Evolutionary conservation across 2,888 invertebrate species (phyloP), one percentile per base, ranked within the genome.

Genomic region (Pachymerium ferrugineum): DNA sequence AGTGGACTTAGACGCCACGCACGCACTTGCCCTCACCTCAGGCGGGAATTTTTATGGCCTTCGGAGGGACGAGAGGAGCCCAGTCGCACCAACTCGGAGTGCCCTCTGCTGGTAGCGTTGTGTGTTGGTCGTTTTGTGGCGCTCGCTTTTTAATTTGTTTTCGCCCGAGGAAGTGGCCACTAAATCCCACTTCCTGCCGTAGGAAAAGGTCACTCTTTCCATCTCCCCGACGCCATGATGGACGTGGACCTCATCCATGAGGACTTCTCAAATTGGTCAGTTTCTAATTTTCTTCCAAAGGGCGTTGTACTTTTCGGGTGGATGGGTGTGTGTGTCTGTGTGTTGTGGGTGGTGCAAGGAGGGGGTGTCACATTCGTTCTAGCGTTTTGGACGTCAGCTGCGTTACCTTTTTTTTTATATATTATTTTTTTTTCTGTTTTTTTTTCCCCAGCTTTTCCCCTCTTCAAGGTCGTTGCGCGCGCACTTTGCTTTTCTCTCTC

Each of bases 1-100:
- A 62, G 62, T 62, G 62, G 62, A 62, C 62, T 62, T 22, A 62
- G 62, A 62, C 62, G 62, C 62, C 62, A 62, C 62, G 62, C 62
- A 62, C 62, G 62, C 62, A 62, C 62, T 62, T 62, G 62, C 62
- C 62, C 62, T 62, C 62, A 62, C 62, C 62, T 62, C 62, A 28
- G 62, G 62, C 62, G 62, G 62, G 62, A 62, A 62, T 62, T 62
- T 62, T 62, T 62, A 62, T 62, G 62, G 62, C 62, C 62, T 62
- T 62, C 62, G 62, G 62, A 62, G 62, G 62, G 62, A 62, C 62
- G 62, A 62, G 62, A 62, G 14, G 62, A 62, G 62, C 62, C 62
- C 62, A 62, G 62, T 62, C 62, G 25, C 62, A 62, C n/a, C n/a
- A n/a, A 28, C 62, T 62, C 62, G 25, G 62, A 10, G 25, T 62